phyloP scores from a whole-genome alignment of 2,113 vertebrate species.

The Gopherus flavomarginatus region DNA sequence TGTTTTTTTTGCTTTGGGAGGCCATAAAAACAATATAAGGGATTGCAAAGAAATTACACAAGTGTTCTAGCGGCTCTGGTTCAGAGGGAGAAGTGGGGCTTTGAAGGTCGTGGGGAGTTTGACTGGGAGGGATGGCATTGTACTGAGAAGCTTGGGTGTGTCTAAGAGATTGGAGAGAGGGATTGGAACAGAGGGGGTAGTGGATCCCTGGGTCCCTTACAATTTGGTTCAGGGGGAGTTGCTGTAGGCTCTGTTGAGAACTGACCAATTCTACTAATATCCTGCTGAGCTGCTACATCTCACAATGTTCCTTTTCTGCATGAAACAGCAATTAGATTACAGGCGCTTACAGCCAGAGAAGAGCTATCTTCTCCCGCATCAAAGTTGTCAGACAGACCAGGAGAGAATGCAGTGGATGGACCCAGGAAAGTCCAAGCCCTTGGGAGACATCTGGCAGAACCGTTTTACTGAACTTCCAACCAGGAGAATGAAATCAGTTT shows the following conservation, averaged over 20 bases:
- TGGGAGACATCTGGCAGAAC: not conserved
- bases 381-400: not conserved
- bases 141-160: not conserved
- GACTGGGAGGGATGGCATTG: not conserved
- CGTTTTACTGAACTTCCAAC: not conserved
- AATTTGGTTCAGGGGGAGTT: not conserved
- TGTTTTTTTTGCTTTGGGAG: not conserved
- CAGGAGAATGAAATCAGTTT: not conserved
- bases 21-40: not conserved
- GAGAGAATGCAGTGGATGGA: not conserved
- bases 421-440: not conserved
- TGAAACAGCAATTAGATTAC: not conserved
- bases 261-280: not conserved
- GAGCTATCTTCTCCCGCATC: not conserved
- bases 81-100: not conserved
- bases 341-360: not conserved
- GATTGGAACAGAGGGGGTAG: not conserved
- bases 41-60: not conserved
- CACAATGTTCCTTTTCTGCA: not conserved
- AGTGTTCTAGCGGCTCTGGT: not conserved
- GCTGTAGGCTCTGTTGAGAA: not conserved
- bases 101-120: not conserved
- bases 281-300: not conserved
- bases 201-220: not conserved
- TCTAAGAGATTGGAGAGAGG: not conserved